Conservation (phyloP, 2,888 invertebrate species). For the Diplazon laetatorius region DNA sequence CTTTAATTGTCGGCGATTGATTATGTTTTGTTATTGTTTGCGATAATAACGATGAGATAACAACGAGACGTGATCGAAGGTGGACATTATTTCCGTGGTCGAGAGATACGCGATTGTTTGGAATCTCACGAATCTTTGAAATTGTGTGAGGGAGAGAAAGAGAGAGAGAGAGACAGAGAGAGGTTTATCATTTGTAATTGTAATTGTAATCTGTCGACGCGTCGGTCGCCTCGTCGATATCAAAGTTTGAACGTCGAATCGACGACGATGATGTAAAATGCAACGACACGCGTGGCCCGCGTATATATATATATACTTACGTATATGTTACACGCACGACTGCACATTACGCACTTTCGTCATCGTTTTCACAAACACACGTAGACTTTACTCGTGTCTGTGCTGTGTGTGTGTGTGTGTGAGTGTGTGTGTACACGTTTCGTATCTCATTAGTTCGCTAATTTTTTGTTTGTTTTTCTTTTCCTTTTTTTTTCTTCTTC, state of each 20-base stretch:
- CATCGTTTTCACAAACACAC: background rate
- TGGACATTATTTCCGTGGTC: too few relatives aligned
- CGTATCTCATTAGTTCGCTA: constrained; percentile 27
- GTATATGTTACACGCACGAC: constrained; percentile 22
- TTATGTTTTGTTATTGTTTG: too few relatives aligned
- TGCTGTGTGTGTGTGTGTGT: too few relatives aligned
- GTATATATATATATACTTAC: constrained; percentile 1
- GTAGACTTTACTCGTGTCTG: background rate
- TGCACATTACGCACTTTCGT: constrained; percentile 40
- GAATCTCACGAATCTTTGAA: too few relatives aligned
- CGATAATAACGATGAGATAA: background rate
- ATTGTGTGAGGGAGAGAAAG: too few relatives aligned
- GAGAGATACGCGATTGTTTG: too few relatives aligned
- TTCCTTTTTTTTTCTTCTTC: constrained; percentile 46
- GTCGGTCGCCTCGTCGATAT: constrained; percentile 11
- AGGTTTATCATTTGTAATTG: constrained; percentile 66
- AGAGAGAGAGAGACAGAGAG: too few relatives aligned
- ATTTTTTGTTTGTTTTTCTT: constrained; percentile 9
- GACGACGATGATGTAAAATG: constrained; percentile 26
- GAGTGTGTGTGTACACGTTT: too few relatives aligned
- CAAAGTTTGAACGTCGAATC: constrained; percentile 8
- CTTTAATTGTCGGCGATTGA: too few relatives aligned
- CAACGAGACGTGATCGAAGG: background rate
- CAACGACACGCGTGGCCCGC: constrained; percentile 11
- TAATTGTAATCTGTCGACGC: constrained; percentile 68